Percentiles rank a stretch among this genome's conserved stretches.
Conservation (phyloP, 2,888 invertebrate species). For the Shargacucullia verbasci region DNA sequence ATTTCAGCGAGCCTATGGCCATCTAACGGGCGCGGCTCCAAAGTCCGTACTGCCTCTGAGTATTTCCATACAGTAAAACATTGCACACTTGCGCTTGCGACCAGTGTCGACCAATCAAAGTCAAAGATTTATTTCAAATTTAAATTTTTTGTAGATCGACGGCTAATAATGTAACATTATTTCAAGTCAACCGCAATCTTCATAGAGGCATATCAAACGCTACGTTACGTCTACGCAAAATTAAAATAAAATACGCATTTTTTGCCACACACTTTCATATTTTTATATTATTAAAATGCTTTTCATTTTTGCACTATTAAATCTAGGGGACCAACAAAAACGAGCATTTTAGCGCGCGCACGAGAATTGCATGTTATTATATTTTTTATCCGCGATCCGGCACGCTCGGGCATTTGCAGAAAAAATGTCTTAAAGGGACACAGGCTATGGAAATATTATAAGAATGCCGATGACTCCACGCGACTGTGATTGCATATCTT, state of each 20-base stretch:
- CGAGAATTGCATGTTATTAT: conserved; percentile 63
- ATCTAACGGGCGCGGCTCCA: no score
- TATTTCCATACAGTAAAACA: no score
- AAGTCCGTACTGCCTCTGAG: no score
- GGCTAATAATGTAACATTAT: no score
- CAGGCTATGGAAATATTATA: conserved; percentile 52
- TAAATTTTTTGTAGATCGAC: no score
- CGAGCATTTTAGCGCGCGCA: conserved; percentile 32
- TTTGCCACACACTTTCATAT: conserved; percentile 39
- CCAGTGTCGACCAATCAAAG: no score
- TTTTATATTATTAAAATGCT: conserved; percentile 47
- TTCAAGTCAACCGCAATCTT: no score
- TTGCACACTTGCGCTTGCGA: no score
- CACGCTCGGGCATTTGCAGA: conserved; percentile 56
- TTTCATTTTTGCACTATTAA: conserved; percentile 50
- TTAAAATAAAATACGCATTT: conserved; percentile 38
- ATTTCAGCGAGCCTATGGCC: no score
- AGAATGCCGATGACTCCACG: conserved; percentile 34
- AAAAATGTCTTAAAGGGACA: conserved; percentile 49
- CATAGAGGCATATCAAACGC: conserved; percentile 19
- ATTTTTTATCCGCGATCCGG: conserved; percentile 62
- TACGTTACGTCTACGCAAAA: conserved; percentile 2
- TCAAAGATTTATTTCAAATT: no score
- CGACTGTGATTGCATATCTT: conserved; percentile 29
- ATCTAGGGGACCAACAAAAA: conserved; percentile 46